Conservation (phyloP, 2,113 vertebrate genomes). For the Tachuris rubrigastra region DNA sequence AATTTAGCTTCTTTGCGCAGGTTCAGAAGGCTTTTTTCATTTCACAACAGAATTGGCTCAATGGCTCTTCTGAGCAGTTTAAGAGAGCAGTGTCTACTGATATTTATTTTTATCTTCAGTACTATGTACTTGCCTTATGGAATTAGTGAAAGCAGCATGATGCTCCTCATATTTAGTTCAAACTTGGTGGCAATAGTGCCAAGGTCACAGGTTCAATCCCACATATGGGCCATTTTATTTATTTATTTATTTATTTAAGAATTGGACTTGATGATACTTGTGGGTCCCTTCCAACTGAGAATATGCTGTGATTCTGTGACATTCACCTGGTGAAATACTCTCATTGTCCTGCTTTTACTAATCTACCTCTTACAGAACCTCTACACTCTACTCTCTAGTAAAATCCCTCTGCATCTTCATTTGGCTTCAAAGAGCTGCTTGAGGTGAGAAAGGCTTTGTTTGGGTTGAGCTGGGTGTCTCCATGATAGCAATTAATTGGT, state of each 20-base stretch:
- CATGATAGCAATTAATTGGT: accelerated
- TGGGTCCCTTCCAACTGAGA: neutral
- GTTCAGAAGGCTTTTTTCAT: neutral
- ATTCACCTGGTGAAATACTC: neutral
- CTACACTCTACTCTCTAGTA: neutral
- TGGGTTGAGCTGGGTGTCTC: neutral
- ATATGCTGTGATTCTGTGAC: neutral
- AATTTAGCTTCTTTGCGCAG: neutral
- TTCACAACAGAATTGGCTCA: neutral
- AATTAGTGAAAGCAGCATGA: neutral
- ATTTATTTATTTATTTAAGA: neutral
- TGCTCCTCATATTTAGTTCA: neutral
- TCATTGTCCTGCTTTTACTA: neutral
- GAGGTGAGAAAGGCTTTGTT: neutral
- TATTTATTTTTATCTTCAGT: neutral
- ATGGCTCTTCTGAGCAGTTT: neutral
- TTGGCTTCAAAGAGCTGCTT: neutral
- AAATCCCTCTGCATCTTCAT: neutral
- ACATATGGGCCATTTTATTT: neutral
- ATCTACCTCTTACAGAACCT: neutral
- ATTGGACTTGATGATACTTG: neutral
- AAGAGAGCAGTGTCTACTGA: neutral
- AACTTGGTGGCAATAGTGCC: neutral
- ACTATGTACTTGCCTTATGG: neutral
- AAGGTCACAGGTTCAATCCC: neutral